phyloP scores from a whole-genome alignment of 2,888 invertebrate species.

The Megamerina dolium region DNA sequence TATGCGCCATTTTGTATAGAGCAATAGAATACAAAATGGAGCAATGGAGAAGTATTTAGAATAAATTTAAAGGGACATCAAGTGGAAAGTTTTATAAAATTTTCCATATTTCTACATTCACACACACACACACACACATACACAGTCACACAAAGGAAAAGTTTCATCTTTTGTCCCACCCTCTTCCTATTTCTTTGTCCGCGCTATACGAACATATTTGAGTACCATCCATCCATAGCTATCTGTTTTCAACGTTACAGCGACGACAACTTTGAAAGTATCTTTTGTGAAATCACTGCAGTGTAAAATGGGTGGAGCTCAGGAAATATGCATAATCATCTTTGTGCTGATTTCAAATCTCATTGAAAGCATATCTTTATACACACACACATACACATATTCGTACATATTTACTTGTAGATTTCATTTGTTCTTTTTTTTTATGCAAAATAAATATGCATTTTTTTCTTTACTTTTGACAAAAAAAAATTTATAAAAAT shows the following conservation, averaged over 20 bases:
- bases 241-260: too few relatives aligned
- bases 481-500: too few relatives aligned
- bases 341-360: slow-evolving; percentile 17
- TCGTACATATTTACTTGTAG: background rate
- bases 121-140: too few relatives aligned
- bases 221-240: too few relatives aligned
- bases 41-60: background rate
- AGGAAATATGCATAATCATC: slow-evolving; percentile 23
- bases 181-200: too few relatives aligned
- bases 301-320: slow-evolving; percentile 17
- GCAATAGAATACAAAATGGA: background rate
- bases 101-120: too few relatives aligned
- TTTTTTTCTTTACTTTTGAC: too few relatives aligned
- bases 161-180: too few relatives aligned
- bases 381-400: background rate
- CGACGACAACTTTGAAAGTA: slow-evolving; percentile 8
- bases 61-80: slow-evolving; percentile 11
- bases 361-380: slow-evolving; percentile 6
- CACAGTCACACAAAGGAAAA: slow-evolving; percentile 9
- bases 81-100: slow-evolving; percentile 14
- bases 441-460: background rate
- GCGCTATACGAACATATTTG: too few relatives aligned
- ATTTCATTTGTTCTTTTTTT: background rate
- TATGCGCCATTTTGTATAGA: too few relatives aligned
- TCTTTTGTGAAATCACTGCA: slow-evolving; percentile 21